Conservation (phyloP, 2,797 vertebrate species). For the Eulemur albifrons region DNA sequence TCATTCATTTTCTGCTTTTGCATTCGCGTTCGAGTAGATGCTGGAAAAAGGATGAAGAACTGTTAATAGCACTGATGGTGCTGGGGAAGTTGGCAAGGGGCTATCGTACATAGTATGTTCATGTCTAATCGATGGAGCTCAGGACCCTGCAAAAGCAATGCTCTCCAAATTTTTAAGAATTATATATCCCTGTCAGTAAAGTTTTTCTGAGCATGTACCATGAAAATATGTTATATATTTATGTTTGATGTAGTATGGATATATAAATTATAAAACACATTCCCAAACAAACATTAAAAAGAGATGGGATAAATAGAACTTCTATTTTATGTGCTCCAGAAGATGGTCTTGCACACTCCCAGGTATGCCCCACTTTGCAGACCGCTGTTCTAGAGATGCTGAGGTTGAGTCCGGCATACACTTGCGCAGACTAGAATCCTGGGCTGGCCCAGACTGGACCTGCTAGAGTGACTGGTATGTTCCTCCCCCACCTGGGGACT, state of each 20-base stretch:
- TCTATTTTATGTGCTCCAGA: not conserved
- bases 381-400: not conserved
- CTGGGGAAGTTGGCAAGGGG: not conserved
- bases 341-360: not conserved
- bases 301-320: not conserved
- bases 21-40: slow-evolving; percentile 94
- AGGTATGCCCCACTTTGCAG: not conserved
- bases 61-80: not conserved
- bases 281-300: not conserved
- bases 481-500: not conserved
- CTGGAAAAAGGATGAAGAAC: slow-evolving; percentile 79
- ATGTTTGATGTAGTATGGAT: not conserved
- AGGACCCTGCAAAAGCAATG: not conserved
- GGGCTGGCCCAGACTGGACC: not conserved
- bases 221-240: not conserved
- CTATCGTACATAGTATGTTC: not conserved
- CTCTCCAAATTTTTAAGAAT: slow-evolving; percentile 15
- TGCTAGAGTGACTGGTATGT: not conserved
- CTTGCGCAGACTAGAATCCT: not conserved
- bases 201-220: not conserved
- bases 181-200: not conserved
- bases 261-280: not conserved
- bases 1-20: slow-evolving; percentile 97
- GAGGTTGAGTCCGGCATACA: not conserved
- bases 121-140: not conserved